Base-by-base conservation (phyloP, 2,888 invertebrate species). In the Ectemnius continuus region DNA sequence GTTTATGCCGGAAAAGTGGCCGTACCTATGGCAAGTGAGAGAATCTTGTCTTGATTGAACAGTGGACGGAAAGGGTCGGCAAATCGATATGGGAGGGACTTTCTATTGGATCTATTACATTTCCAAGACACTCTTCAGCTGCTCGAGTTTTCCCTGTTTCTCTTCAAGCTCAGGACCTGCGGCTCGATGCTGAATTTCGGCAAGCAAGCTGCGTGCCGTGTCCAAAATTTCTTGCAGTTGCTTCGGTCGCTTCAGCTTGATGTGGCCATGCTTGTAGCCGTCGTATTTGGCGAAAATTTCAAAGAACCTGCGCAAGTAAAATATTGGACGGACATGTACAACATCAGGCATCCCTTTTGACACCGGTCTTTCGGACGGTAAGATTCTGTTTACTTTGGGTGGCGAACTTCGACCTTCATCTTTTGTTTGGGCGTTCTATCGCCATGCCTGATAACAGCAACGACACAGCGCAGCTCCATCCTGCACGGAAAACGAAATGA, bases 341-440 rank as follows among this genome's bases (percentile, higher is more conserved):
- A n/a, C n/a, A n/a, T n/a, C n/a, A n/a, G n/a, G 11, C 36, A 6
- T 36, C 11, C 36, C 36, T 11, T 8, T 11, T 36, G 11, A 36
- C 36, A 11, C 8, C 36, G 8, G 6, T 36, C 3, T 23, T 3
- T 23, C 23, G 2, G 23, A 23, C 23, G 3, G 23, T 23, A 14
- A 16, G 13, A 16, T 52, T 52, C 52, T 11, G 5, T 2, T 18
- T 63, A 97, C 96, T 97, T 97, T 2, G 96, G 96, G 93, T 99
- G 98, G 65, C 98, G 93, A 14, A 99, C 99, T 93, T 99, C 99
- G 82, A 99, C 99, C 92, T 99, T 99, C 99, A 99, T 99, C 92
- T 99, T 99, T 92, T 99, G 99, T 91, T 99, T 99, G 0, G 99
- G 99, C 14, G 99, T 99, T 81, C 99, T 93, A 91, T 99, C 99